Percentiles rank a stretch among this genome's conserved stretches.
Evolutionary conservation across 2,888 invertebrate genomes (phyloP).

Genomic region (Minunthozetes semirufus): DNA sequence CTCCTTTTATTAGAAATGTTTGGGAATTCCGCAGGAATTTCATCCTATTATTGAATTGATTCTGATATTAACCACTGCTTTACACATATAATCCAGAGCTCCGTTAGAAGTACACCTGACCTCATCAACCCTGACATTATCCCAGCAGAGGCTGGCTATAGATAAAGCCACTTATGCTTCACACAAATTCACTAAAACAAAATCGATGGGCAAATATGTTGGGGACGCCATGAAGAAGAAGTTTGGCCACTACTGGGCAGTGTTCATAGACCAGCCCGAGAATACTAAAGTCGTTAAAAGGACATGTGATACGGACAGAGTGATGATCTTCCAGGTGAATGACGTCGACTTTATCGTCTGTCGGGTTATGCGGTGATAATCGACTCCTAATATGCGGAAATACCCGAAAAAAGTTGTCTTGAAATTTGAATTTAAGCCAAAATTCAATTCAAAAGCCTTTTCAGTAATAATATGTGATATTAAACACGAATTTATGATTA

Average conservation of each 20-base stretch:
- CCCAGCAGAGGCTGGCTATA: slow-evolving; percentile 33
- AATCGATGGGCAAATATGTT: slow-evolving; percentile 33
- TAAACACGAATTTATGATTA: neutral
- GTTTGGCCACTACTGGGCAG: slow-evolving; percentile 35
- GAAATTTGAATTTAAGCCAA: slow-evolving; percentile 5
- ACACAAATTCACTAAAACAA: slow-evolving; percentile 31
- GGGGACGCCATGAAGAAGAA: slow-evolving; percentile 35
- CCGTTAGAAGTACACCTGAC: slow-evolving; percentile 34
- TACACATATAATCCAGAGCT: slow-evolving; percentile 32
- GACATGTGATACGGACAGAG: slow-evolving; percentile 32
- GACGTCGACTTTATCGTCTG: slow-evolving; percentile 35
- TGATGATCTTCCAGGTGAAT: slow-evolving; percentile 34
- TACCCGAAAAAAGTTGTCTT: too few species aligned
- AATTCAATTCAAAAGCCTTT: neutral
- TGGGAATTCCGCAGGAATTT: neutral
- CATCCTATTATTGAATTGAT: neutral
- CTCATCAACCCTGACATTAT: slow-evolving; percentile 30
- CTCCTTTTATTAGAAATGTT: neutral
- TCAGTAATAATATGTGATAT: neutral
- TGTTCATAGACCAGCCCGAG: slow-evolving; percentile 31
- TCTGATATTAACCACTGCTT: neutral
- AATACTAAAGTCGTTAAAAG: slow-evolving; percentile 34
- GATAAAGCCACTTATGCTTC: slow-evolving; percentile 35
- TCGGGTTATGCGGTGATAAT: slow-evolving; percentile 25
- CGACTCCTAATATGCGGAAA: neutral